Evolutionary conservation across 30 jellyfish, hydroid and myxozoan genomes (phyloP), one percentile per base, ranked within the genome.

Genomic region (Euphysa ruthae): DNA sequence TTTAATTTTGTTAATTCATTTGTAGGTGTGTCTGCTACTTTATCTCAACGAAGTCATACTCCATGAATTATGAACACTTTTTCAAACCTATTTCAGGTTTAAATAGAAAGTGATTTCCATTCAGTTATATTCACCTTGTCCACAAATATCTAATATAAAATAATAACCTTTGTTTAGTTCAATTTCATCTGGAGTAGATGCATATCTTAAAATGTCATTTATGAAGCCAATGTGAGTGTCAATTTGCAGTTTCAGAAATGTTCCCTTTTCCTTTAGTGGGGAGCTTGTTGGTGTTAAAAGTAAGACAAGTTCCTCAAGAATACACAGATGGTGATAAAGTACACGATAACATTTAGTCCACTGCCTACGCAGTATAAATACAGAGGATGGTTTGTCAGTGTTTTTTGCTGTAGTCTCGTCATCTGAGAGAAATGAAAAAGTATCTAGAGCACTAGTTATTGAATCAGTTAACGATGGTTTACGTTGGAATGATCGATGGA

Each of bases 161-260:
- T 2, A 46, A 10, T 42, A 16, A 34, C 77, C 77, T 63, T 26
- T 29, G 12, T 14, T 10, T 16, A 63, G 62, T 32, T 63, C 69
- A 63, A 63, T 63, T 21, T 63, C 77, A 38, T 63, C 77, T 18
- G 77, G 77, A 1, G 77, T 63, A 5, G 77, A 63, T 33, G 46
- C 42, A 7, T 33, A 24, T 63, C 0, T 43, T 30, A 63, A 42
- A 1, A 63, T 32, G 16, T 32, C 43, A 1, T 35, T 63, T 0
- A 63, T 19, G 42, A 63, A 63, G 20, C 21, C 42, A 32, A 24
- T 32, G 2, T 63, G 77, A 4, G 35, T 63, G 4, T 23, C 31
- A 0, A 63, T 8, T 8, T 29, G 34, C 27, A 26, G 77, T 15
- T 18, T 42, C 21, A 30, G 23, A 35, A 29, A 19, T n/a, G 35